A percentile compares a stretch with the other conserved stretches of the same genome.
Conservation (phyloP, 2,113 vertebrate genomes). For the Nothobranchius kuhntae region DNA sequence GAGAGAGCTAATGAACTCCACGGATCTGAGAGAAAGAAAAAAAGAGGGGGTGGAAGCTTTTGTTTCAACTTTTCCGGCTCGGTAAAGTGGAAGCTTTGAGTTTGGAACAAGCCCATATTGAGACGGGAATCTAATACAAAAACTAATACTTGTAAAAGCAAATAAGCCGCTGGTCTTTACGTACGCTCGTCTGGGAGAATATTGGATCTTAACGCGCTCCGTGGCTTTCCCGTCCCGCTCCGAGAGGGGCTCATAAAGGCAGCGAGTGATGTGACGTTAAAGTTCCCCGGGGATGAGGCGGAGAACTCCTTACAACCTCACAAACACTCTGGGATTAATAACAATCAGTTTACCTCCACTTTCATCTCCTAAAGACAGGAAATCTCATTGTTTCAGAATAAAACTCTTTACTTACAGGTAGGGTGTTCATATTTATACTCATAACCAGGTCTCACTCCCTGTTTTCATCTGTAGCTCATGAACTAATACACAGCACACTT, state of each 20-base stretch:
- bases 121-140: conserved; percentile 66
- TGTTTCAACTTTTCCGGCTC: conserved; percentile 46
- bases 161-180: conserved; percentile 57
- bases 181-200: conserved; percentile 53
- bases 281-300: conserved; percentile 47
- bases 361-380: conserved; percentile 16
- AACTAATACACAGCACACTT: too few relatives aligned
- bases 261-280: conserved; percentile 63
- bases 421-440: not conserved
- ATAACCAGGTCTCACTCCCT: not conserved
- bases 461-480: too few relatives aligned
- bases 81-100: conserved; percentile 49
- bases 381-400: conserved; percentile 19
- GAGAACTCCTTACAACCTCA: conserved; percentile 44
- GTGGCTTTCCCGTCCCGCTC: conserved; percentile 56
- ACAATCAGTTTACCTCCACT: conserved; percentile 47
- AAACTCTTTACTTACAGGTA: conserved; percentile 18
- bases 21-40: conserved; percentile 33
- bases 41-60: conserved; percentile 25
- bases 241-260: conserved; percentile 65
- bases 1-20: conserved; percentile 77
- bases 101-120: conserved; percentile 62
- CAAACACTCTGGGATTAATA: conserved; percentile 45
- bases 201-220: conserved; percentile 61
- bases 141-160: conserved; percentile 66